Evolutionary conservation across 2,888 invertebrate species (phyloP).

Genomic region (Zygaena filipendulae): DNA sequence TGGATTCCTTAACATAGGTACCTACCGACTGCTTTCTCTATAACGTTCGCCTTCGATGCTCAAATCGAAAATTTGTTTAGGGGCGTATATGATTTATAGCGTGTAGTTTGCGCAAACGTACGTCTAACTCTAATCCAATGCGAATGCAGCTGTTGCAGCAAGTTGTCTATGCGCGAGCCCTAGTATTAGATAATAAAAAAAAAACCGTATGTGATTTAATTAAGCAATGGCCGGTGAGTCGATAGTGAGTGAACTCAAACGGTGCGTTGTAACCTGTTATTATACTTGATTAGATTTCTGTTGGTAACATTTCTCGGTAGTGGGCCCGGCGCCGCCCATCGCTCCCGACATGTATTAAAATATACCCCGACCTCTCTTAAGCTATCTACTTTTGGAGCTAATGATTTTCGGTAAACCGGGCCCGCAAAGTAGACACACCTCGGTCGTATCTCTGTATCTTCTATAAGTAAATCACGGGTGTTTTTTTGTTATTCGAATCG

Average conservation of each 20-base stretch:
- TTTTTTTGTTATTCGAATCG: conserved; percentile 37
- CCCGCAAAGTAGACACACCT: no score
- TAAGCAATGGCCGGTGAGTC: conserved; percentile 56
- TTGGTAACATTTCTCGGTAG: conserved; percentile 69
- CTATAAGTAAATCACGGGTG: conserved; percentile 59
- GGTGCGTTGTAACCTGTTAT: conserved; percentile 64
- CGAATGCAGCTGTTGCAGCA: conserved; percentile 44
- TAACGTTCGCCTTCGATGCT: no score
- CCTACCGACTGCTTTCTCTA: no score
- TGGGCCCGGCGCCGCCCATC: conserved; percentile 60
- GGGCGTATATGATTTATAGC: no score
- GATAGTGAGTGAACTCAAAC: conserved; percentile 61
- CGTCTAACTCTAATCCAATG: conserved; percentile 19
- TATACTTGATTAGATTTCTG: conserved; percentile 68
- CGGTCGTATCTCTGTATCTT: conserved; percentile 55
- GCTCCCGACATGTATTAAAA: conserved; percentile 64
- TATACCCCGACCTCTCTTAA: conserved; percentile 57
- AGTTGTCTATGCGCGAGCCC: no score
- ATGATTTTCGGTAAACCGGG: conserved; percentile 68
- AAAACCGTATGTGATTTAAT: conserved; percentile 60
- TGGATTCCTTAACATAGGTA: conserved; percentile 37
- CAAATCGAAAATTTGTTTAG: no score
- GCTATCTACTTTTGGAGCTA: conserved; percentile 58
- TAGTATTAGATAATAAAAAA: conserved; percentile 46
- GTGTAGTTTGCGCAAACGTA: no score